Conservation (phyloP, 2,888 invertebrate species). For the Nomada ferruginata region DNA sequence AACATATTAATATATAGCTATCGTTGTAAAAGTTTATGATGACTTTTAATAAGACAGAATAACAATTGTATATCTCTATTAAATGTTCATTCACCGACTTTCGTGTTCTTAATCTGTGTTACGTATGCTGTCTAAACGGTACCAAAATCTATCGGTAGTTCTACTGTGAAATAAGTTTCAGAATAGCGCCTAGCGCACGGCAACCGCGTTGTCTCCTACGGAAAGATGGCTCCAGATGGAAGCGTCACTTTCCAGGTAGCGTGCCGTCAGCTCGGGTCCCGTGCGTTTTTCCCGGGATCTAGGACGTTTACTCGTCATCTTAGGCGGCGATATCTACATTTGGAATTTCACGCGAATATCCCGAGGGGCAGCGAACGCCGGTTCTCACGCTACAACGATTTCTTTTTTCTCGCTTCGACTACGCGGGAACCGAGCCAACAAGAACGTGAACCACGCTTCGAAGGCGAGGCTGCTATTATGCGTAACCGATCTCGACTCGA, state of each 20-base stretch:
- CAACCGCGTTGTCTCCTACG: neutral
- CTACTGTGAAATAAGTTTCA: neutral
- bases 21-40: too few relatives aligned
- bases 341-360: conserved; percentile 74
- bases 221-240: conserved; percentile 11
- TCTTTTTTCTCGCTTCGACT: conserved; percentile 55
- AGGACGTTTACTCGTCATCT: conserved; percentile 46
- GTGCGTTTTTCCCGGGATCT: conserved; percentile 37
- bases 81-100: too few relatives aligned
- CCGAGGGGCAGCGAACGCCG: conserved; percentile 43
- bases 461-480: conserved; percentile 68
- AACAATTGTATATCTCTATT: too few relatives aligned
- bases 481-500: conserved; percentile 61
- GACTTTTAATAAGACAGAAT: too few relatives aligned
- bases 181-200: neutral
- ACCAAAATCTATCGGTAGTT: too few relatives aligned
- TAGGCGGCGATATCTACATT: conserved; percentile 76
- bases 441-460: conserved; percentile 64
- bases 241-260: neutral
- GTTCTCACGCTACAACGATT: conserved; percentile 69
- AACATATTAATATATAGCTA: too few relatives aligned
- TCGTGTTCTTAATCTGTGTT: too few relatives aligned
- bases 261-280: conserved; percentile 11
- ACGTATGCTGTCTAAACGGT: too few relatives aligned
- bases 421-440: conserved; percentile 31